Base-by-base conservation (phyloP, 2,113 vertebrate species). In the Gyps fulvus region DNA sequence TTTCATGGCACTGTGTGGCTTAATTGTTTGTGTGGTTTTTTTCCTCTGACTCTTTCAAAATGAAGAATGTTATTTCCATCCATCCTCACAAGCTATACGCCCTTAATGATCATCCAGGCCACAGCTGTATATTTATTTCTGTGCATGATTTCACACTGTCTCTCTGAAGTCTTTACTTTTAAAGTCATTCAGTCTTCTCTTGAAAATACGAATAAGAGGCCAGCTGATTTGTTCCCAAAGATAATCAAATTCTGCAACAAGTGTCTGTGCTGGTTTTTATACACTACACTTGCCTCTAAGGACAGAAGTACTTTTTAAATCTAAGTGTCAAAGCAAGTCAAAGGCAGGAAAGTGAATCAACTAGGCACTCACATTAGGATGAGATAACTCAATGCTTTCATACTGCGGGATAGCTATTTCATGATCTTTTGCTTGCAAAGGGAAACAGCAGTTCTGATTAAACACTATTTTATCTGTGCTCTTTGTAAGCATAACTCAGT, bases 401-500 rank as follows among this genome's bases (percentile, higher is more conserved):
- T 94, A 83, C 93, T 92, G 92, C 74, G 59, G 90, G 95, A 81
- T 61, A 95, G 90, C 93, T 94, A n/a, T 95, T 96, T 90, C 78
- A 32, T 70, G 90, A 95, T 95, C 96, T 90, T 96, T 91, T 93
- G 49, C 94, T 94, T 83, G 83, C 84, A 87, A 90, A 90, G 95
- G 94, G 89, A 93, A 98, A 84, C 67, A 20, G 84, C 88, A 95
- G 71, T 87, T 97, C 89, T 96, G 91, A 97, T 97, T 86, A 98
- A 97, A 96, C 85, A 42, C 89, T 93, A 29, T 95, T 97, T 98
- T 94, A 97, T 98, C 94, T 95, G 83, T 72, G 85, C 83, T 97
- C 87, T 97, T 79, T 95, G 79, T 91, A 90, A 96, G 96, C 89
- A 83, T 67, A 96, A 61, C 78, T 94, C 77, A 73, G 96, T 86